A percentile compares a stretch with the other conserved stretches of the same genome.
Conservation (phyloP, 92 coral and sea anemone genomes). For the Paramuricea clavata region DNA sequence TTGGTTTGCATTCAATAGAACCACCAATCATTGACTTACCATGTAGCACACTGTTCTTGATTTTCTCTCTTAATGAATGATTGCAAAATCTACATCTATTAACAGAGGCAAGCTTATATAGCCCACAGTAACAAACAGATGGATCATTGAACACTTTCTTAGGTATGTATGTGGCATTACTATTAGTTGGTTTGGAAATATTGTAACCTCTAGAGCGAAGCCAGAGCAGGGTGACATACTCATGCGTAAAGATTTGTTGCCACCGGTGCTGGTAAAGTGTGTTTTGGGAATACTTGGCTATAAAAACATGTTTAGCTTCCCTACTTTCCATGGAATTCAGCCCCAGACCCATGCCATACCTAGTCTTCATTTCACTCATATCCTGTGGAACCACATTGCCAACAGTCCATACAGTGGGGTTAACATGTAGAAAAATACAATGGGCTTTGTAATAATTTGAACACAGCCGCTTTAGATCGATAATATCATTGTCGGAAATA, state of each 20-base stretch:
- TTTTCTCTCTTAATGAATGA: neutral
- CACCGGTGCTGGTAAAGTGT: slow-evolving; percentile 30
- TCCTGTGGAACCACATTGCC: slow-evolving; percentile 43
- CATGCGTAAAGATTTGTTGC: slow-evolving; percentile 44
- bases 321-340: slow-evolving; percentile 57
- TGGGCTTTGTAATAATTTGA: slow-evolving; percentile 12
- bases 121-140: slow-evolving; percentile 27
- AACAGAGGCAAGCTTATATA: neutral
- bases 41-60: neutral
- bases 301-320: slow-evolving; percentile 51
- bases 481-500: slow-evolving; percentile 33
- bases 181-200: neutral
- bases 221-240: slow-evolving; percentile 40
- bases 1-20: neutral
- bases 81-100: slow-evolving; percentile 9
- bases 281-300: slow-evolving; percentile 25
- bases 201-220: slow-evolving; percentile 31
- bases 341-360: slow-evolving; percentile 50
- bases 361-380: slow-evolving; percentile 37
- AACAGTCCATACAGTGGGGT: slow-evolving; percentile 58
- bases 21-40: slow-evolving; percentile 18
- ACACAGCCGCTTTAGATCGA: slow-evolving; percentile 26
- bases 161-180: neutral
- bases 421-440: slow-evolving; percentile 24
- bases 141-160: neutral